Percentiles rank a stretch among this genome's conserved stretches.
phyloP scores from a whole-genome alignment of 2,113 vertebrate genomes.

The Crotalus horridus region DNA sequence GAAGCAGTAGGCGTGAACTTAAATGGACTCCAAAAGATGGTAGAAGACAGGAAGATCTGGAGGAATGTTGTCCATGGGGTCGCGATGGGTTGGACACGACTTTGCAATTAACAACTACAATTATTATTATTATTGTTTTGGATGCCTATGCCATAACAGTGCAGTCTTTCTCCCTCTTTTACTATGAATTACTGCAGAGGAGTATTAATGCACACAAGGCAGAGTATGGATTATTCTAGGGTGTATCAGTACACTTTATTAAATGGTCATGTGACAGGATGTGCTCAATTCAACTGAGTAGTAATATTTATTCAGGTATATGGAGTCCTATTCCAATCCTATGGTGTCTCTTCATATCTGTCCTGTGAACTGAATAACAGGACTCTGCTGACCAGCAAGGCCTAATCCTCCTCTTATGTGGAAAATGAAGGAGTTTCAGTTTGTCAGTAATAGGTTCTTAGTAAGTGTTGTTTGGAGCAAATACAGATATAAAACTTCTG shows the following conservation, averaged over 20 bases:
- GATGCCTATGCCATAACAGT: not conserved
- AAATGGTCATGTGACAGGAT: not conserved
- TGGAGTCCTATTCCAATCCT: not conserved
- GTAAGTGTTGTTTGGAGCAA: conserved; percentile 47
- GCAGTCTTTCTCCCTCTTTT: no score
- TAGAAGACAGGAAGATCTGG: no score
- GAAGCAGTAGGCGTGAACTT: no score
- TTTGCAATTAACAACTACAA: no score
- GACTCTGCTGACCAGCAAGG: not conserved
- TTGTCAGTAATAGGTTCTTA: conserved; percentile 36
- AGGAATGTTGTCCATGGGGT: no score
- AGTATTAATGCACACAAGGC: not conserved
- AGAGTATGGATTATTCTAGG: not conserved
- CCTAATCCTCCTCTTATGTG: not conserved
- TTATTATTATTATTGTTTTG: not conserved
- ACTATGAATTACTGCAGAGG: not conserved
- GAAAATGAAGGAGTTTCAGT: conserved; percentile 9
- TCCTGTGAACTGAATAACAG: not conserved
- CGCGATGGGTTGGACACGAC: no score
- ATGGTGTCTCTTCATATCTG: not conserved
- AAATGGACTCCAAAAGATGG: no score
- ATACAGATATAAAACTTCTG: conserved; percentile 40
- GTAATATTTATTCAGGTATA: not conserved
- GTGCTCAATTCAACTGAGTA: not conserved
- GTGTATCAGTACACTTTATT: not conserved